A percentile compares a stretch with the other conserved stretches of the same genome.
These are phyloP conservation scores for Alviniconcha strummeri DNA, from an alignment of 2,888 invertebrate genomes.

Conservation along the genomic window DNA sequence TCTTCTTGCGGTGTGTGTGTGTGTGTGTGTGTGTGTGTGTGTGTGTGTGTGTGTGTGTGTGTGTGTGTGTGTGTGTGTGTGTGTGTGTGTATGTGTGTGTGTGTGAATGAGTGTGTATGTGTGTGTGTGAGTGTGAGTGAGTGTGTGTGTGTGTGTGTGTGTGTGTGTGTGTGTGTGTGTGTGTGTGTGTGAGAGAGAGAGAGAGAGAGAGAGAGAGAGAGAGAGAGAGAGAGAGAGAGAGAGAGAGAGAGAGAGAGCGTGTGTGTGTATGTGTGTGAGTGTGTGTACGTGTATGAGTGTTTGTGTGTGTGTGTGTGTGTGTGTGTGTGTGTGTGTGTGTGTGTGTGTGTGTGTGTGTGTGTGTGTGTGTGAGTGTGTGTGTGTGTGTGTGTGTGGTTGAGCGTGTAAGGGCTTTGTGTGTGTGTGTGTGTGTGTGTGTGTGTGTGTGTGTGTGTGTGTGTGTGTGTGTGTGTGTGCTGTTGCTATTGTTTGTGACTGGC, in stretches of 20 bases:
- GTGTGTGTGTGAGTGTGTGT: not conserved
- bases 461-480: not conserved
- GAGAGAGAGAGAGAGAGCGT: not conserved
- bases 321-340: not conserved
- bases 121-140: not conserved
- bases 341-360: not conserved
- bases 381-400: not conserved
- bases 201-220: too few species aligned
- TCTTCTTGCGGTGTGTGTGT: too few species aligned
- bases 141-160: not conserved
- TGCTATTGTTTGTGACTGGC: too few species aligned
- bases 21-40: conserved; percentile 3
- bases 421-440: not conserved
- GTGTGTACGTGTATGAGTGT: not conserved
- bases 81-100: conserved; percentile 2
- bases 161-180: not conserved
- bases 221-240: too few species aligned
- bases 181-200: not conserved
- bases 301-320: not conserved
- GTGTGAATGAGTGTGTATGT: not conserved
- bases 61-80: conserved; percentile 13
- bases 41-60: not conserved
- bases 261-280: conserved; percentile 4
- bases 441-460: not conserved
- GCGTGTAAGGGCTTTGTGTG: not conserved